A percentile compares a stretch with the other conserved stretches of the same genome.
Conservation (phyloP, 2,113 vertebrate species). For the Himantopus leucocephalus region DNA sequence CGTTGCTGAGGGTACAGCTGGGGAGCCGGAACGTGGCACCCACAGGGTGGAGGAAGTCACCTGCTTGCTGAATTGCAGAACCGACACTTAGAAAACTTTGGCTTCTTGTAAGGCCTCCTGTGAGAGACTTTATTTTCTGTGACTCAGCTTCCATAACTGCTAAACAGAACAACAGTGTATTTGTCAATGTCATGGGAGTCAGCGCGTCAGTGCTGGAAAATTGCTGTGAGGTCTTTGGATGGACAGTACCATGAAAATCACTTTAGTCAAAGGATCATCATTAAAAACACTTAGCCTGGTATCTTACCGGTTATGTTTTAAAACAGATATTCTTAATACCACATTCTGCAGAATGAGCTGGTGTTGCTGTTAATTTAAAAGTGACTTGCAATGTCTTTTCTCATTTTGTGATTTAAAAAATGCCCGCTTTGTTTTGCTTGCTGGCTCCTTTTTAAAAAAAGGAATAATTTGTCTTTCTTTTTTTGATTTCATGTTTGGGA, state of each 20-base stretch:
- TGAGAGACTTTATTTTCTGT: conserved; percentile 20
- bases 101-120: neutral
- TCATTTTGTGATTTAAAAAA: neutral
- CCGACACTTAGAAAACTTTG: neutral
- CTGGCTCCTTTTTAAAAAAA: neutral
- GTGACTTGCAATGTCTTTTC: neutral
- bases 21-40: neutral
- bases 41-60: fast-evolving
- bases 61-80: neutral
- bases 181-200: conserved; percentile 36
- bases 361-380: neutral
- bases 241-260: neutral
- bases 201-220: neutral
- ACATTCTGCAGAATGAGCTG: neutral
- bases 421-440: neutral
- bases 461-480: neutral
- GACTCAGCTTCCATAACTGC: conserved; percentile 31
- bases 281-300: neutral
- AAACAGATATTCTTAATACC: neutral
- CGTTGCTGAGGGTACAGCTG: neutral
- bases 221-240: conserved; percentile 34
- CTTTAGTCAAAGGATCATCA: neutral
- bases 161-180: neutral
- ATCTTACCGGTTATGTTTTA: neutral
- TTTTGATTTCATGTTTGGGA: neutral